phyloP scores from a whole-genome alignment of 2,888 invertebrate genomes.

The Chamaedrilus cognettii region DNA sequence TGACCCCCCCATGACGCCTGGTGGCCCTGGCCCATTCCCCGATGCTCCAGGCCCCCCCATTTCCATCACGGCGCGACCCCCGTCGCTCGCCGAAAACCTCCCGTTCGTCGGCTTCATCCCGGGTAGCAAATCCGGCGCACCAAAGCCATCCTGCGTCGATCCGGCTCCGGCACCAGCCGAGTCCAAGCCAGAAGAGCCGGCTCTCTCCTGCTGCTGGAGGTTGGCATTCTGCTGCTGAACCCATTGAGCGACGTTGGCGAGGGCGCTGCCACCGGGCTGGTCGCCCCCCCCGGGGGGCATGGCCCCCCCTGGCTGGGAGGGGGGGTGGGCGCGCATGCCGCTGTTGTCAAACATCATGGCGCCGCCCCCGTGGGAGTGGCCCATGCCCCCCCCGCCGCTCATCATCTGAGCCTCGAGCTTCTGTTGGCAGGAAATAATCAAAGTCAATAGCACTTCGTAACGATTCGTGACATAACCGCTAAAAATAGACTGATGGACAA shows the following conservation, averaged over 20 bases:
- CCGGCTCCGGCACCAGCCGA: neutral
- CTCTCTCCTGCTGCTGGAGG: conserved; percentile 16
- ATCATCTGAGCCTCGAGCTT: too few species aligned
- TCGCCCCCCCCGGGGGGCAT: neutral
- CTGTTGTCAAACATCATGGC: too few species aligned
- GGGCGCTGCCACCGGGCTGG: conserved; percentile 39
- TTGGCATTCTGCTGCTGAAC: conserved; percentile 53
- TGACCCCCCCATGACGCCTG: conserved; percentile 18
- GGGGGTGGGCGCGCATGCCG: too few species aligned
- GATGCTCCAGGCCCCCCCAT: neutral
- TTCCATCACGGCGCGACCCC: neutral
- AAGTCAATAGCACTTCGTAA: too few species aligned
- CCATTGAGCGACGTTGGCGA: conserved; percentile 52
- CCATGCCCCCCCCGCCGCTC: too few species aligned
- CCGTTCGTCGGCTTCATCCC: neutral
- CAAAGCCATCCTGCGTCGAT: too few species aligned
- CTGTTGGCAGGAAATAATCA: too few species aligned
- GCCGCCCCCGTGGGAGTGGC: too few species aligned
- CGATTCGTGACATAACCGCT: too few species aligned
- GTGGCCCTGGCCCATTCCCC: neutral
- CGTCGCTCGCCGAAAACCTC: neutral
- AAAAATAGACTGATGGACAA: too few species aligned
- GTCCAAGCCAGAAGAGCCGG: neutral
- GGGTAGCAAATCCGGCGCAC: neutral
- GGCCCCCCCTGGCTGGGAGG: too few species aligned